Evolutionary conservation across 2,888 invertebrate species (phyloP), one percentile per base, ranked within the genome.

Genomic region (Reticulitermes lucifugus): DNA sequence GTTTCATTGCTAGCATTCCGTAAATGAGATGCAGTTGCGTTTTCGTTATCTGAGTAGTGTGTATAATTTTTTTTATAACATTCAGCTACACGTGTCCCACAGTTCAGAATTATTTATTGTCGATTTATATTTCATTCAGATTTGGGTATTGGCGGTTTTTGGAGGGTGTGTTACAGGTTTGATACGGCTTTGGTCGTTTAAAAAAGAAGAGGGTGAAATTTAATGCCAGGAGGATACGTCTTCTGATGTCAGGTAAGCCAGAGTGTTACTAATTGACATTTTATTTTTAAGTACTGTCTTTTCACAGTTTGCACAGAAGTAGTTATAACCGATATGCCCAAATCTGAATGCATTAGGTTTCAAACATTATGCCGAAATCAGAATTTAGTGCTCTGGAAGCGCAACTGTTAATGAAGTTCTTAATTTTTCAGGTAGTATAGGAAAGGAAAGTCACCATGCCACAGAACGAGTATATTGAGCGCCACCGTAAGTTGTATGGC

Each of bases 401-500:
- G 6, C 0, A 22, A 46, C 7, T 77, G 46, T 0, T 4, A n/a
- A 10, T 46, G 2, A 25, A 0, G 1, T 46, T 77, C 5, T n/a
- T n/a, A 41, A 22, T 77, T 51, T 77, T 77, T 46, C 43, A 46
- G 43, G 22, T 46, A 77, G 22, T 5, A 21, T 14, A 22, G 4
- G 4, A 43, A 83, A 22, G 29, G 4, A 43, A 83, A 22, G 29
- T 51, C 85, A 93, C 90, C 91, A 98, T 98, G 98, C 98, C 98
- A 90, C 99, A 99, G 94, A 99, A 99, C 94, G 99, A 99, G 92
- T 98, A 99, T 91, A 99, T 99, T 92, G 99, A 99, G 89, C 95
- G 99, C 87, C 98, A 98, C 91, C 96, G 97, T 90, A 99, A 99
- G 91, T 94, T 99, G 65, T 96, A 98, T 93, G 99, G 99, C 90